Percentiles rank a stretch among this genome's conserved stretches.
phyloP scores from a whole-genome alignment of 2,888 invertebrate genomes.

The Dysmachus trigonus region DNA sequence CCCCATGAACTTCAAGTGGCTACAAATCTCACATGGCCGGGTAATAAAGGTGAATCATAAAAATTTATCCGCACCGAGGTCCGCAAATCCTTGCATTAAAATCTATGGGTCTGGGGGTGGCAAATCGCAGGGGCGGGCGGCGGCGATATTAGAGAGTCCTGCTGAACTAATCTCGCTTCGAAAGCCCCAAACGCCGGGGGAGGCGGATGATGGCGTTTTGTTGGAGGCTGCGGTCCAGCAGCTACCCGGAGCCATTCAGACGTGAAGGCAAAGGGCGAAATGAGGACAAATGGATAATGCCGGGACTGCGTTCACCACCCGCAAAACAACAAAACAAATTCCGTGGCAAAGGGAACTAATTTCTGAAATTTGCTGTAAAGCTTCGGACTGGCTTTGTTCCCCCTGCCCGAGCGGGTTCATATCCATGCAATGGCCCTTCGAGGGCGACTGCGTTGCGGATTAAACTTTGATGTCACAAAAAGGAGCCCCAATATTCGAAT shows the following conservation, averaged over 20 bases:
- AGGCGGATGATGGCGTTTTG: constrained; percentile 2
- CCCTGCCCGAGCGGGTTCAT: background rate
- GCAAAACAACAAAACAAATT: constrained; percentile 46
- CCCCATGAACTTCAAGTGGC: background rate
- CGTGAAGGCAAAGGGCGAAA: constrained; percentile 15
- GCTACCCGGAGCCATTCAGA: background rate
- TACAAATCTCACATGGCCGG: constrained; percentile 1
- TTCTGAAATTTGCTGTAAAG: constrained; percentile 47
- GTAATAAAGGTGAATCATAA: constrained; percentile 22
- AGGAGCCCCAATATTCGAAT: background rate
- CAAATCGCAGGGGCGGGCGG: background rate
- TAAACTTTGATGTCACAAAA: background rate
- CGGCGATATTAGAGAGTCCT: background rate
- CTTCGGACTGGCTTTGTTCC: constrained; percentile 32
- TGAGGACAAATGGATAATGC: constrained; percentile 37
- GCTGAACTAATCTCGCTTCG: constrained; percentile 5
- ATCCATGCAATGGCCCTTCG: background rate
- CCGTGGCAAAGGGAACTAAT: constrained; percentile 47
- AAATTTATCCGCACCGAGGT: constrained; percentile 10
- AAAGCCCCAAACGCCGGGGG: background rate
- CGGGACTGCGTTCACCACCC: constrained; percentile 27
- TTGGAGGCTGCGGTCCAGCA: background rate
- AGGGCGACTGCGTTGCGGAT: background rate
- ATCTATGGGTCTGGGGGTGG: constrained; percentile 26
- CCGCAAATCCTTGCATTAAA: constrained; percentile 36